Evolutionary conservation across 2,113 vertebrate species (phyloP).

Genomic region (Ciconia maguari): DNA sequence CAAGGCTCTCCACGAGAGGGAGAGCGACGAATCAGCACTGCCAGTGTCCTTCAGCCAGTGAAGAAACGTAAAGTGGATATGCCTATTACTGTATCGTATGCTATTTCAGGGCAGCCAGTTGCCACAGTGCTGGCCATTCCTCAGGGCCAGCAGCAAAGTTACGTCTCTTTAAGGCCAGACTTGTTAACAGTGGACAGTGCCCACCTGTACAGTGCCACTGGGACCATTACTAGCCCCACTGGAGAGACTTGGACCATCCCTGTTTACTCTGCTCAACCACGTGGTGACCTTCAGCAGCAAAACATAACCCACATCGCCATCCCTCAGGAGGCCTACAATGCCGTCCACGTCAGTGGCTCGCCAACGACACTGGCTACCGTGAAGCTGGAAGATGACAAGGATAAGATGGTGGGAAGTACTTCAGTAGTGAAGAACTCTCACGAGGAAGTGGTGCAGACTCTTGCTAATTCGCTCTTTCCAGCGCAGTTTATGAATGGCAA

Average conservation of each 20-base stretch:
- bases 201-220: constrained; percentile 95
- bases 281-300: constrained; percentile 91
- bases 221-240: constrained; percentile 96
- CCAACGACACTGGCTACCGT: constrained; percentile 79
- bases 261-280: constrained; percentile 89
- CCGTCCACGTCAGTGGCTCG: constrained; percentile 88
- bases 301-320: constrained; percentile 97
- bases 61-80: constrained; percentile 99
- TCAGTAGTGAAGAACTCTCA: constrained; percentile 85
- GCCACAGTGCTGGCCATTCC: constrained; percentile 96
- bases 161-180: constrained; percentile 94
- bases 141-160: constrained; percentile 95
- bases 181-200: constrained; percentile 97
- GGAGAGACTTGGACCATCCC: constrained; percentile 99
- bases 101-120: constrained; percentile 94
- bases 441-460: constrained; percentile 96
- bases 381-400: constrained; percentile 90
- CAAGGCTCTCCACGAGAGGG: constrained; percentile 89
- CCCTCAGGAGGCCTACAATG: constrained; percentile 95
- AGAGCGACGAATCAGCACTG: constrained; percentile 84
- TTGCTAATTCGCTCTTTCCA: constrained; percentile 90
- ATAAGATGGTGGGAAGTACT: constrained; percentile 85
- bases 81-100: constrained; percentile 93
- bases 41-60: constrained; percentile 93
- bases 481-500: constrained; percentile 99